Percentiles rank a stretch among this genome's conserved stretches.
Conservation (phyloP, 2,113 vertebrate species). For the Oxyura jamaicensis region DNA sequence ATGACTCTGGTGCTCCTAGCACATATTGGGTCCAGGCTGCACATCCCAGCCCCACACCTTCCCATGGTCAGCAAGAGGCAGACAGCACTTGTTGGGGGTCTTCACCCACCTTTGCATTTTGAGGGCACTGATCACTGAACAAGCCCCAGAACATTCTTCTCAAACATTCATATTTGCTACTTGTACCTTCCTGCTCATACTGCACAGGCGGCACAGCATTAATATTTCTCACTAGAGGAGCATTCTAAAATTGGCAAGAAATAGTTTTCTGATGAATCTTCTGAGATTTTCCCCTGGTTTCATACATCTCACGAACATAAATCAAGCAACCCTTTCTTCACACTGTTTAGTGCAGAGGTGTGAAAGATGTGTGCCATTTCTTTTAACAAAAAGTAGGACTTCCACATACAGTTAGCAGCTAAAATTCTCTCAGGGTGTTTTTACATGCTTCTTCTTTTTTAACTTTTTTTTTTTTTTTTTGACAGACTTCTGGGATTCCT, state of each 20-base stretch:
- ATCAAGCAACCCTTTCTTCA: not conserved
- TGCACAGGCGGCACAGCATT: not conserved
- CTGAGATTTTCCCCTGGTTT: not conserved
- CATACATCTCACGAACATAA: not conserved
- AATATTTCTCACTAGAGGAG: not conserved
- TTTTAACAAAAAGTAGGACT: not conserved
- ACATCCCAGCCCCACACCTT: not conserved
- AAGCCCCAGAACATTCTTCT: not conserved
- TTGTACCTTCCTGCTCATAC: not conserved
- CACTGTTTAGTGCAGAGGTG: not conserved
- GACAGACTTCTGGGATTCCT: constrained; percentile 92
- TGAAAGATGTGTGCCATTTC: not conserved
- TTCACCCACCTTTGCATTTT: not conserved
- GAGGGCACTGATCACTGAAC: not conserved
- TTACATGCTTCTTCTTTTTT: not conserved
- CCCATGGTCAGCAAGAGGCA: not conserved
- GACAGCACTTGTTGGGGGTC: not conserved
- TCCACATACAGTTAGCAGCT: not conserved
- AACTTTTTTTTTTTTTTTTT: not conserved
- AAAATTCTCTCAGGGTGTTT: not conserved
- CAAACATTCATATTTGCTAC: not conserved
- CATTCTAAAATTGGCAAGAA: not conserved
- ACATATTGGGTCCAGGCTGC: not conserved
- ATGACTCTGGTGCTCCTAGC: not conserved
- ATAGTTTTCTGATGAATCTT: not conserved